Base-by-base conservation (phyloP, 2,797 vertebrate genomes). In the Spinus olivaceus region DNA sequence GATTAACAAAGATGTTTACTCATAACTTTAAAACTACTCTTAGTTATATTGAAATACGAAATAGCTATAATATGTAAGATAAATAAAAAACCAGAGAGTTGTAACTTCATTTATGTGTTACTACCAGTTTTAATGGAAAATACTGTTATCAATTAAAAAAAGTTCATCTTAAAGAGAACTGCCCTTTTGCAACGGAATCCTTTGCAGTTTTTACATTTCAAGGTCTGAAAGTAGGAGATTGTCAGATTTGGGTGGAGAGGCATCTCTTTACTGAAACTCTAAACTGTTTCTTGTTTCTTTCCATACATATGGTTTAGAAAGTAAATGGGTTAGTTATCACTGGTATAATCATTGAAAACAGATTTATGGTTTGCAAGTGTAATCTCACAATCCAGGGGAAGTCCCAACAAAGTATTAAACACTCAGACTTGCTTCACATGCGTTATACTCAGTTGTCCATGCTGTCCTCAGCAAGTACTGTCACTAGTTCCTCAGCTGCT, bases 1-100 rank as follows among this genome's bases (percentile, higher is more conserved):
- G 67, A 90, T 94, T 82, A 94, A 83, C 89, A 71, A 64, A 66
- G 70, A 61, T 89, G 21, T 87, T 93, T 95, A 95, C 47, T 86
- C 57, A 51, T 93, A 87, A 65, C 64, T 89, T 92, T 56, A 57
- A 87, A 89, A 84, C n/a, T 81, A 32, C 12, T 17, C 32, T 72
- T 90, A 49, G 54, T 82, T 93, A 47, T 46, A 64, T 32, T 63
- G 69, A 91, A 86, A 85, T 78, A 77, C 50, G 18, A 95, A 89
- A 74, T 47, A 69, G 14, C 76, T 89, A 10, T 37, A 72, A 44
- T 86, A 19, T 44, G 25, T 47, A 39, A 24, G 57, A 49, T 56
- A 86, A 47, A 20, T 42, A 15, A n/a, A 59, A 67, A 88, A 24
- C 4, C 37, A 56, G 47, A 35, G 30, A 77, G 25, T n/a, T 53